Conservation (phyloP, 30 jellyfish, hydroid and myxozoan genomes). For the Aurelia aurita region DNA sequence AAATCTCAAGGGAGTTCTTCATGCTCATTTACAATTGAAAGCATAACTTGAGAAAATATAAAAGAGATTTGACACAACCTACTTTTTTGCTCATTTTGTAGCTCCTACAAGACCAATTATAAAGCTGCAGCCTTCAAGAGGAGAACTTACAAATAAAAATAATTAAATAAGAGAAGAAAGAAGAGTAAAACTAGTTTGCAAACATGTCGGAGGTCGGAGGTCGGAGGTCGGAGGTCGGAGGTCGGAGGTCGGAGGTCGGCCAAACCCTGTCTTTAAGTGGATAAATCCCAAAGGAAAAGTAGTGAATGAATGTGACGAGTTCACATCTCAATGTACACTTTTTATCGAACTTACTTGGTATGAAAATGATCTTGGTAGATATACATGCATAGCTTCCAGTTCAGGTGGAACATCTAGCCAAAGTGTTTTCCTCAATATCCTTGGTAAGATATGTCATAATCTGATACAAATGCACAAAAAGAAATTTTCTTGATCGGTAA, state of each 20-base stretch:
- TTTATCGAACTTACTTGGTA: not conserved
- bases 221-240: too few relatives aligned
- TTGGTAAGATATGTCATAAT: too few relatives aligned
- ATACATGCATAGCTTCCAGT: conserved; percentile 42
- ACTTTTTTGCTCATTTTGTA: not conserved
- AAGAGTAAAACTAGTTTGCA: conserved; percentile 17
- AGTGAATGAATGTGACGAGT: conserved; percentile 12
- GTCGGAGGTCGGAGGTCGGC: conserved; percentile 54
- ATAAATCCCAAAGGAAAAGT: conserved; percentile 38
- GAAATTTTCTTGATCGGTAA: too few relatives aligned
- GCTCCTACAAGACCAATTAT: conserved; percentile 27
- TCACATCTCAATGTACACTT: conserved; percentile 29
- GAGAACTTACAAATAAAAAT: not conserved
- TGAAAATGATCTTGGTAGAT: conserved; percentile 47
- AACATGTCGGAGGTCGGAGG: conserved; percentile 32
- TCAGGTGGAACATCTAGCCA: conserved; percentile 18
- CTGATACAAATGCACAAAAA: too few relatives aligned
- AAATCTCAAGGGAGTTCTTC: too few relatives aligned
- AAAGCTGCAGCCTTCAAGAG: not conserved
- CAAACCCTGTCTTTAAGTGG: conserved; percentile 55
- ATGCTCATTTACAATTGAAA: too few relatives aligned
- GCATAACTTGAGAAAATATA: too few relatives aligned
- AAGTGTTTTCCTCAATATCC: not conserved
- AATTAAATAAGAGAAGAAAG: too few relatives aligned
- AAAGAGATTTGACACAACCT: too few relatives aligned